These are phyloP conservation scores for Micronisus gabar DNA, from an alignment of 2,113 vertebrate species.

Conservation along the genomic window DNA sequence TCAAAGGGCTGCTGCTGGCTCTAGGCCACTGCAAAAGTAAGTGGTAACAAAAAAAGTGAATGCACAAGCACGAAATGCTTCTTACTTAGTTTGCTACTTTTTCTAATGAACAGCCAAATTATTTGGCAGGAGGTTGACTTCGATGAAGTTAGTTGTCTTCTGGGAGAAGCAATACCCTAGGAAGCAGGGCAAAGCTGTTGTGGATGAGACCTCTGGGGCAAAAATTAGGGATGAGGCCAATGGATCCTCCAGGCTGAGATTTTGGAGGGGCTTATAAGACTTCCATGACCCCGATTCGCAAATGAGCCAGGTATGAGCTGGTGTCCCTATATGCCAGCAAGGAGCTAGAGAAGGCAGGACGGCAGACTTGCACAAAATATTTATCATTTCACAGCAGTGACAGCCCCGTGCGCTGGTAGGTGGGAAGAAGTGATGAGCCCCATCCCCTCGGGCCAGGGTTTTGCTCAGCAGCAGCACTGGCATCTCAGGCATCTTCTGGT, in stretches of 20 bases:
- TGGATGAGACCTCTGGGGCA: neutral
- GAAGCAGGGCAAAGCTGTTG: neutral
- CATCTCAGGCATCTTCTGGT: rapidly evolving
- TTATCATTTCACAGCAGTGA: neutral
- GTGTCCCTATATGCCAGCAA: neutral
- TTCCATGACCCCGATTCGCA: neutral
- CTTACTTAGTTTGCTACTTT: neutral
- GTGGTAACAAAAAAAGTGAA: neutral
- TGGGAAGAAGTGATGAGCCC: neutral
- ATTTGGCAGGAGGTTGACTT: neutral
- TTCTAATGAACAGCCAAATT: neutral
- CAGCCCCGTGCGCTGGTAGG: neutral
- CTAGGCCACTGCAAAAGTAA: neutral
- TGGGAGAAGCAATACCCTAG: neutral
- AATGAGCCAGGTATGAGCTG: neutral
- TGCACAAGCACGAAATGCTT: neutral
- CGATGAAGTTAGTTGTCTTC: neutral
- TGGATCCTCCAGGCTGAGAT: neutral
- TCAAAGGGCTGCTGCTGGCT: neutral
- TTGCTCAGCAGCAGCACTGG: neutral
- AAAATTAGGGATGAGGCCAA: neutral
- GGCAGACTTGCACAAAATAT: neutral
- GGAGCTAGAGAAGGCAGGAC: neutral
- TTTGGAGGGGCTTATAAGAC: neutral
- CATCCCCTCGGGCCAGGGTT: neutral